These are phyloP conservation scores for Stenolophus ochropezus DNA, from an alignment of 2,888 invertebrate species.

Conservation along the genomic window DNA sequence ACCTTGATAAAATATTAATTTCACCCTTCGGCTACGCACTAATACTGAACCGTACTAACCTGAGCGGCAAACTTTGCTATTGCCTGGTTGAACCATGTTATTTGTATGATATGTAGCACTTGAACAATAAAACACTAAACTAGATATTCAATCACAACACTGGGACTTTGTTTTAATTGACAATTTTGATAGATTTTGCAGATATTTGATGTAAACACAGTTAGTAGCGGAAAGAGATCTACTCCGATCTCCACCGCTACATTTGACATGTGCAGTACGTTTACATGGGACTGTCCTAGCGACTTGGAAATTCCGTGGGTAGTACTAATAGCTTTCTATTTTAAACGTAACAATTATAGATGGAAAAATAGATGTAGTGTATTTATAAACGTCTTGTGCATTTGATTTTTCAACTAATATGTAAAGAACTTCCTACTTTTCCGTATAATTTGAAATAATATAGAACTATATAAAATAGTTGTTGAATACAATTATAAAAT, in stretches of 20 bases:
- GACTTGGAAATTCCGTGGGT: not conserved
- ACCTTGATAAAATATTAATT: conserved; percentile 58
- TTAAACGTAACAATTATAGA: not conserved
- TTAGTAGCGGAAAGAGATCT: conserved; percentile 41
- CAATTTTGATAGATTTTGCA: not conserved
- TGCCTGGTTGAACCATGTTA: conserved; percentile 27
- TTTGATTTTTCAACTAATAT: no score
- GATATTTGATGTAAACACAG: conserved; percentile 50
- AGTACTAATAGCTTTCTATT: not conserved
- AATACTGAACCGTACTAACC: conserved; percentile 52
- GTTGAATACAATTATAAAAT: no score
- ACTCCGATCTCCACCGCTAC: conserved; percentile 48
- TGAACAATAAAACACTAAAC: not conserved
- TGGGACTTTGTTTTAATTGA: conserved; percentile 49
- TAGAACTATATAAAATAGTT: no score
- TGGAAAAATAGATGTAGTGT: not conserved
- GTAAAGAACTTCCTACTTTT: no score
- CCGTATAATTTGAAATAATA: no score
- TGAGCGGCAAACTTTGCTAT: conserved; percentile 48
- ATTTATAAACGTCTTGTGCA: no score
- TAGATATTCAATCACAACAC: conserved; percentile 47
- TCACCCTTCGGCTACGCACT: conserved; percentile 38
- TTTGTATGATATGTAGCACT: conserved; percentile 38
- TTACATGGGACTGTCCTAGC: conserved; percentile 10
- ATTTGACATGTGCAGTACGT: conserved; percentile 48